Conservation (phyloP, 2,797 vertebrate species). For the Nyctibius grandis region DNA sequence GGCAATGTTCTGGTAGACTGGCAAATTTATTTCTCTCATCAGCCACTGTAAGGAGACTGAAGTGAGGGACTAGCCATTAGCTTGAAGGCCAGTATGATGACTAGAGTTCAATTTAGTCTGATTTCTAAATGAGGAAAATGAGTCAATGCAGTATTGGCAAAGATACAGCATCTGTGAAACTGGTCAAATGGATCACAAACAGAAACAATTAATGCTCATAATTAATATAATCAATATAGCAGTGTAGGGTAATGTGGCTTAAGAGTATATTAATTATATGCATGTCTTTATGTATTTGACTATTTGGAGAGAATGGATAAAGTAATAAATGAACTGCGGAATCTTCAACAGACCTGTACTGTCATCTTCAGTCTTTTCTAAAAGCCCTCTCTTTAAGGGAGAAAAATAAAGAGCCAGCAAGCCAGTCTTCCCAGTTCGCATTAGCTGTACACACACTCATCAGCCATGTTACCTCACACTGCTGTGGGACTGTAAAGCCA, state of each 20-base stretch:
- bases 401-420: neutral
- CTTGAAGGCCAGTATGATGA: neutral
- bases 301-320: neutral
- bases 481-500: neutral
- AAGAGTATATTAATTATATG: neutral
- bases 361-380: neutral
- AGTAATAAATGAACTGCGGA: neutral
- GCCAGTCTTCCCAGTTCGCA: neutral
- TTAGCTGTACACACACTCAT: neutral
- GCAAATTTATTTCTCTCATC: neutral
- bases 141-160: neutral
- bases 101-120: neutral
- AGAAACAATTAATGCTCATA: neutral
- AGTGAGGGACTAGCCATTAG: neutral
- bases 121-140: neutral
- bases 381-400: neutral
- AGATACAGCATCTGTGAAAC: neutral
- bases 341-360: neutral
- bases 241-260: neutral
- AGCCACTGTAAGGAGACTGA: neutral
- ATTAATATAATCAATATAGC: neutral
- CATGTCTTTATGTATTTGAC: neutral
- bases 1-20: neutral
- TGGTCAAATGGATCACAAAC: neutral
- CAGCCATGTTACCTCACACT: neutral